Percentiles rank a stretch among this genome's conserved stretches.
Conservation (phyloP, 2,888 invertebrate genomes). For the Cantharis lateralis region DNA sequence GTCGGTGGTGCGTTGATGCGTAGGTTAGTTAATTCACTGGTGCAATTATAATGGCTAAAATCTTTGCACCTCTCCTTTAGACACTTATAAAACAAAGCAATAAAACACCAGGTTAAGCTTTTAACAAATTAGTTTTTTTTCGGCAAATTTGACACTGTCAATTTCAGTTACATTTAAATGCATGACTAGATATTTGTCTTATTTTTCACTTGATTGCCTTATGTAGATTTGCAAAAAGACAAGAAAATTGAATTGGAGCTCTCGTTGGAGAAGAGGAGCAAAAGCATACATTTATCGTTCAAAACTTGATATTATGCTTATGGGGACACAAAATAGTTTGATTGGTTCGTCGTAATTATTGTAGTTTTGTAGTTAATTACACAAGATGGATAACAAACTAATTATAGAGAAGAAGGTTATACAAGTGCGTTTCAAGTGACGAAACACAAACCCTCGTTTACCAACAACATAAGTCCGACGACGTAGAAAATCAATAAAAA, state of each 20-base stretch:
- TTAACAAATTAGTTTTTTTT: background rate
- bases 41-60: constrained; percentile 7
- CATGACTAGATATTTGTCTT: background rate
- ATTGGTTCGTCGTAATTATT: background rate
- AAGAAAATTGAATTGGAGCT: background rate
- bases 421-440: background rate
- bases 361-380: background rate
- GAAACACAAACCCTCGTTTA: constrained; percentile 8
- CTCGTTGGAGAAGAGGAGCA: background rate
- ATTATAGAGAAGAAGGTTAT: background rate
- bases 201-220: background rate
- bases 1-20: constrained; percentile 37
- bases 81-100: background rate
- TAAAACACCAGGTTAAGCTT: background rate
- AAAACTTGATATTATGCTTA: background rate
- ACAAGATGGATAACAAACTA: background rate
- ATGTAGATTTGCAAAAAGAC: background rate
- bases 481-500: constrained; percentile 22
- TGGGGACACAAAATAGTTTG: background rate
- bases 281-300: background rate
- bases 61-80: background rate
- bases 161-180: background rate
- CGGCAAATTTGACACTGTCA: background rate
- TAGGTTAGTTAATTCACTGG: constrained; percentile 44
- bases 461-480: constrained; percentile 2